Base-by-base conservation (phyloP, 37 sponge, comb jelly and placozoan genomes). In the Haliclona indistincta region DNA sequence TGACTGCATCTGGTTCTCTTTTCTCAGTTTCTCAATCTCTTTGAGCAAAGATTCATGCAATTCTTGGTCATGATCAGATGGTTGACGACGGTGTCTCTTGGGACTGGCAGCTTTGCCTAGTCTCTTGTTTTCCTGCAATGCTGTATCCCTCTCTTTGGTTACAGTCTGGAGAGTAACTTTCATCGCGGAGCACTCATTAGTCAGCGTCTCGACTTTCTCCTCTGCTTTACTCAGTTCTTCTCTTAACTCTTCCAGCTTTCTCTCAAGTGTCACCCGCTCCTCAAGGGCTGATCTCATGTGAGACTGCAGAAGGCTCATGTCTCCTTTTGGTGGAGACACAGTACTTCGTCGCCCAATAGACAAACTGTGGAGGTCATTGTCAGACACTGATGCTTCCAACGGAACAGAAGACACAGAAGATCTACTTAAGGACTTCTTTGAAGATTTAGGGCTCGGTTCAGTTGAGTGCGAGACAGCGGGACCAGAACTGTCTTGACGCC, bases 301-400 rank as follows among this genome's bases (percentile, higher is more conserved):
- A 34, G 66, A 33, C 34, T 79, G 79, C 8, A 86, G 86, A 43
- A 17, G 70, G 80, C n/a, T n/a, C n/a, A n/a, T n/a, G n/a, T n/a
- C n/a, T n/a, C n/a, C 60, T 7, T 25, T 20, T 7, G 22, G 7
- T 20, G 23, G 22, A 11, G 6, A 6, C 60, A 25, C 60, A 58
- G 22, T n/a, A 6, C 25, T 58, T n/a, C 60, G 22, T n/a, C n/a
- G n/a, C n/a, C n/a, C n/a, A n/a, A 20, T 11, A 6, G n/a, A 20
- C 6, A 58, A n/a, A 11, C 22, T 58, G 28, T 20, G 11, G 26
- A 58, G 7, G 60, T 58, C 60, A 58, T 58, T 20, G 6, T 58
- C 60, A n/a, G 60, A 58, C 6, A 58, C 26, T 25, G 60, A 58
- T 25, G 26, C 60, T 58, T 58, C 60, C 22, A 58, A 26, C 22